Base-by-base conservation (phyloP, 2,113 vertebrate genomes). In the Ptilorrhoa leucosticta region DNA sequence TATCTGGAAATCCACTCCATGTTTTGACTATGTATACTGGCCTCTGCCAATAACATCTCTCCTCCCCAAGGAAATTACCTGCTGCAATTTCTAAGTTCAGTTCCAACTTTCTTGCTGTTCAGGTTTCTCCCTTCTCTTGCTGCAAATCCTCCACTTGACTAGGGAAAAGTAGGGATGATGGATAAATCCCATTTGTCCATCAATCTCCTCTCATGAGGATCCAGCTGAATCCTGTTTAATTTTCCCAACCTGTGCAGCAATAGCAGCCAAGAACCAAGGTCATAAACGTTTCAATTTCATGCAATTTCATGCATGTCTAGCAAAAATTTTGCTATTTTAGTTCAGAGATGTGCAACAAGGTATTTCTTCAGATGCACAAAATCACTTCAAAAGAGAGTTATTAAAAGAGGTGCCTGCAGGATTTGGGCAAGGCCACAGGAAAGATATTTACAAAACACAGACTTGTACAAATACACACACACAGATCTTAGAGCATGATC, bases 211-310 rank as follows among this genome's bases (percentile, higher is more conserved):
- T 87, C 7, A 0, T 15, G 37, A 90, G 27, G 54, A 94, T 48
- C 47, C 80, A 86, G 63, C 6, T 82, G 61, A 95, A 91, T 56
- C 63, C 40, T 42, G 50, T 72, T 91, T 40, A 64, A 95, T 90
- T 80, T 93, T 79, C 63, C 40, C 70, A 93, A 60, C 27, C 37
- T 57, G 33, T 45, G 42, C 54, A 73, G 66, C 54, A 90, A 57
- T 20, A 89, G 44, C 57, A 91, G 78, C 39, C 73, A 80, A 75
- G 70, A 95, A 79, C 23, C 35, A 47, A 73, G 39, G 54, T 77
- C 58, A 73, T 53, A 83, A 83, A 70, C 44, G n/a, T 75, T 82
- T 58, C 82, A 89, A 96, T 94, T 96, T 86, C 39, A 89, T 57
- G 77, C 47, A 64, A 95, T 89, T 94, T 93, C 85, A 94, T 65